Evolutionary conservation across 2,113 vertebrate genomes (phyloP), one percentile per base, ranked within the genome.

Genomic region (Orientallactaga bullata): DNA sequence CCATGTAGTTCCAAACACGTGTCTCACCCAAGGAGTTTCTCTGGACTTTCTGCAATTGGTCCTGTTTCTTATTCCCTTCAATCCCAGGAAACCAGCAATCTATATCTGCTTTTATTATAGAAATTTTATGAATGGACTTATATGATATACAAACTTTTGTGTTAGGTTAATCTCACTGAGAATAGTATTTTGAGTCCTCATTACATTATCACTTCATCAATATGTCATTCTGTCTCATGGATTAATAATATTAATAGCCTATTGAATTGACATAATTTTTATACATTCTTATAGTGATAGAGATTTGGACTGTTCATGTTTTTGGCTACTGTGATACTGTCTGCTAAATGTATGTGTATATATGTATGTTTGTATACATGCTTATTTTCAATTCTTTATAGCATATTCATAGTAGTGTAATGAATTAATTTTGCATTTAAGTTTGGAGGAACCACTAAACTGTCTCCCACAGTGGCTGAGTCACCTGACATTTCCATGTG

Each of bases 381-480:
- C 17, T 65, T 81, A 17, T 63, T 55, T 69, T 88, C 23, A 39
- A 20, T 94, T 28, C 5, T 63, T 42, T 80, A 78, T 51, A 20
- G 12, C 63, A 42, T 71, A n/a, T 85, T 66, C 17, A 23, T 47
- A 85, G 5, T 71, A 66, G 2, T 78, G 8, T 37, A 78, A 35
- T 24, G 77, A 51, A 16, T 10, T 77, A 83, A 87, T 71, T 71
- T 87, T 88, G 42, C 6, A 83, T 69, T 91, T 87, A 69, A 39
- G 24, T 82, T 82, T 58, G 7, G 32, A 47, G 15, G 39, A 68
- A 69, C 60, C 73, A 26, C 30, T n/a, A 51, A 87, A 71, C 7
- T 63, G 15, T 42, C 76, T 83, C 51, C 37, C 28, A 77, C 17
- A 61, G 28, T 1, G 1, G 23, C 3, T 21, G 63, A 68, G 42